Percentiles rank a stretch among this genome's conserved stretches.
phyloP scores from a whole-genome alignment of 2,113 vertebrate species.

The Leptosomus discolor region DNA sequence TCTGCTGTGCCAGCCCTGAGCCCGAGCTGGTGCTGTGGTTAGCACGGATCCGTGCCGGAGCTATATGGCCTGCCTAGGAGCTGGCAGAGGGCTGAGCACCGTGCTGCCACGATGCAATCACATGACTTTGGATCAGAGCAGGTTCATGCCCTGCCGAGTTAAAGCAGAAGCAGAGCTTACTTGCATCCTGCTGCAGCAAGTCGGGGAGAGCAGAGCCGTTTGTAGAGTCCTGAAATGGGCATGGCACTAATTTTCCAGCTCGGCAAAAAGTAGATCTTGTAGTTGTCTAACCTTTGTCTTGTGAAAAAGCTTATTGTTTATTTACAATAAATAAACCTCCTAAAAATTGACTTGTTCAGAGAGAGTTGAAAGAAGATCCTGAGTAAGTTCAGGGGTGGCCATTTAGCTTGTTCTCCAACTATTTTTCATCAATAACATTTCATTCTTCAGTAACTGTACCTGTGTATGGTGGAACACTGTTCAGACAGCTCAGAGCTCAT shows the following conservation, averaged over 20 bases:
- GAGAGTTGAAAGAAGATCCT: neutral
- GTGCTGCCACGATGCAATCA: rapidly evolving
- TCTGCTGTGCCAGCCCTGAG: neutral
- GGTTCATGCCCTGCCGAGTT: neutral
- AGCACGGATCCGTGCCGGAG: rapidly evolving
- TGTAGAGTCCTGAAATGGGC: neutral
- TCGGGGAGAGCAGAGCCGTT: neutral
- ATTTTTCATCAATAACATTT: neutral
- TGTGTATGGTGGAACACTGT: too few relatives aligned
- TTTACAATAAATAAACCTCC: neutral
- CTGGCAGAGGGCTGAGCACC: neutral
- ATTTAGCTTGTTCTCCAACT: neutral
- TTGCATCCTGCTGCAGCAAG: neutral
- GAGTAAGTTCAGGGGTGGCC: neutral
- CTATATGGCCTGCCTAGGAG: neutral
- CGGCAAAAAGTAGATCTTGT: neutral
- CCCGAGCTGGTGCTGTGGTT: rapidly evolving
- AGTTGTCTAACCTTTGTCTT: neutral
- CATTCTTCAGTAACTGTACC: neutral
- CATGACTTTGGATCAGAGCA: neutral
- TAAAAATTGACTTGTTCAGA: neutral
- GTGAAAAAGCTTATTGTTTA: neutral
- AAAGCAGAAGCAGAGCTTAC: neutral
- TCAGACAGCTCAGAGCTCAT: neutral
- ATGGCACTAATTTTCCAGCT: neutral